Conservation (phyloP, 2,113 vertebrate genomes). For the Macroglossus sobrinus region DNA sequence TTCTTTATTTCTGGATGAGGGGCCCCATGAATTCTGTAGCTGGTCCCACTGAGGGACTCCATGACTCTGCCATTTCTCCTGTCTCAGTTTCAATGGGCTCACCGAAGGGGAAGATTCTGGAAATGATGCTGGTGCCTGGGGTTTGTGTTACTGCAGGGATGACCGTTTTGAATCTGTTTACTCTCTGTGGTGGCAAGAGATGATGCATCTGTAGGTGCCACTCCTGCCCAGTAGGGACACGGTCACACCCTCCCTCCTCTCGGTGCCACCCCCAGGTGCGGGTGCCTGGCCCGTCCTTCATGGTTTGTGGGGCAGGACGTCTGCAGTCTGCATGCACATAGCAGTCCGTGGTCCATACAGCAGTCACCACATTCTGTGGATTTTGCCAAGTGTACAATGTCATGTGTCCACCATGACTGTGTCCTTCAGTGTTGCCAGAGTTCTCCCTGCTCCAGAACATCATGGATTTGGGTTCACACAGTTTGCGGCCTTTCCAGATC, state of each 20-base stretch:
- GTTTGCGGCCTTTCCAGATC: too few relatives aligned
- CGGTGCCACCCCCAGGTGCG: neutral
- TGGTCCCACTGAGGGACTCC: neutral
- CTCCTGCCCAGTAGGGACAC: neutral
- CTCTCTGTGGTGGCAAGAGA: neutral
- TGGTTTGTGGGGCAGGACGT: neutral
- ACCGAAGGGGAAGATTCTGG: neutral
- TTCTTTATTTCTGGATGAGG: neutral
- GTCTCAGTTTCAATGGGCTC: neutral
- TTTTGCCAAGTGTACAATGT: neutral
- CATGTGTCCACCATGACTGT: fast-evolving
- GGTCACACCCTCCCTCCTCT: neutral
- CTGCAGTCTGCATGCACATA: too few relatives aligned
- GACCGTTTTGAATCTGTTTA: too few relatives aligned
- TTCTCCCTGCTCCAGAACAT: neutral
- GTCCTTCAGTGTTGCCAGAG: neutral
- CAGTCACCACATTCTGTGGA: neutral
- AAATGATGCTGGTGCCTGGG: neutral
- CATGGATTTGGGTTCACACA: neutral
- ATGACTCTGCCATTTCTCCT: neutral
- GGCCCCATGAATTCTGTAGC: neutral
- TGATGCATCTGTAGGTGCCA: neutral
- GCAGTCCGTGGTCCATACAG: neutral
- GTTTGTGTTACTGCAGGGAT: fast-evolving
- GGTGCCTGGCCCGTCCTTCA: neutral